Evolutionary conservation across 2,888 invertebrate genomes (phyloP), one percentile per base, ranked within the genome.

Genomic region (Caenorhabditis zanzibari): DNA sequence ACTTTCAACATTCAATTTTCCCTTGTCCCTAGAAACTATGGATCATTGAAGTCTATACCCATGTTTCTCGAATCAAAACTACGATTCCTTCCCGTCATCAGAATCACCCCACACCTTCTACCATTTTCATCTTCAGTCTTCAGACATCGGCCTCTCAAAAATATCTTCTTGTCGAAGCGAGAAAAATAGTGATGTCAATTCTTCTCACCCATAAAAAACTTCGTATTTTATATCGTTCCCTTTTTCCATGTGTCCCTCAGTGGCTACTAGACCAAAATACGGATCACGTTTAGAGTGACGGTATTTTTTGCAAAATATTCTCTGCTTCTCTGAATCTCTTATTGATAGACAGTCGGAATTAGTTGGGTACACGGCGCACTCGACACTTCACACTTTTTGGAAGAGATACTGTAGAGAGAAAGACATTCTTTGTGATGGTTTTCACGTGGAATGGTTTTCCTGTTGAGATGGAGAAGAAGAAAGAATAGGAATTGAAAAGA

Each of bases 121-220:
- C 7, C 32, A 28, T 32, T n/a, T 58, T 38, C 38, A 38, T 38
- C 38, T 38, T 38, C 38, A 38, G 38, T 38, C 38, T 38, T 38
- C 38, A 32, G 5, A 32, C 32, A 32, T 52, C 12, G 12, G 10
- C 12, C 24, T 61, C 41, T 41, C 38, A 4, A 32, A 32, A 32
- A 16, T 24, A 12, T 61, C 41, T 41, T 41, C 61, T 61, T 22
- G 5, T 24, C 63, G n/a, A n/a, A n/a, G n/a, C n/a, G n/a, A n/a
- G n/a, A 63, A 64, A 47, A 47, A 64, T 47, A 64, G 64, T 64
- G 64, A 64, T 64, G 64, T 64, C 64, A 64, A 28, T 47, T 64
- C 28, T 64, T 38, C 38, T 10, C 38, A 38, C 38, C 64, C 64
- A 64, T 47, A 47, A 64, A 64, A 64, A 26, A 16, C 24, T 26